Evolutionary conservation across 2,888 invertebrate species (phyloP), one percentile per base, ranked within the genome.

Genomic region (Dryadula phaetusa): DNA sequence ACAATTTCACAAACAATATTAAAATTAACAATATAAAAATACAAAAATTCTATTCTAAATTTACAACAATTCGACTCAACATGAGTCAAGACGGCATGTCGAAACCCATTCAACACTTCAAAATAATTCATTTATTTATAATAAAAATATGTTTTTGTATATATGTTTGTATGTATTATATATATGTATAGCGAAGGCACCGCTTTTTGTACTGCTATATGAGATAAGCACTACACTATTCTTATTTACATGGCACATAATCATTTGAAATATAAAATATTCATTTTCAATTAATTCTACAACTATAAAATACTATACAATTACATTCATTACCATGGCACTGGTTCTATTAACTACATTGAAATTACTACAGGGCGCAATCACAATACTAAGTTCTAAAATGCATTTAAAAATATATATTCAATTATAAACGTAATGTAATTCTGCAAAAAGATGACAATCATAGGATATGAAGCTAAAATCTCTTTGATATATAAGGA

Each of bases 191-290:
- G 67, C 75, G 71, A 83, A 87, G 85, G 85, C 87, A 87, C 73
- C 71, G 67, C 68, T 52, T 34, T 76, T 87, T 86, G 83, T 84
- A 87, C 84, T 84, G 75, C 77, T 74, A 77, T 73, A 76, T 72
- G 75, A 74, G 72, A 72, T 64, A 68, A 69, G 62, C 66, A 40
- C 72, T 37, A 74, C 77, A 77, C 77, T 75, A 63, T 79, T 82
- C 78, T 83, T 86, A 87, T 86, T 81, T 87, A 89, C 87, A 91
- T 91, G 91, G 91, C 91, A 91, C 90, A 80, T 83, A 76, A 77
- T 83, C 71, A 80, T 86, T 88, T 85, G 80, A 79, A 71, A 68
- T 73, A 76, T 73, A 75, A 72, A 72, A 74, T 70, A 72, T 72
- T 70, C 64, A 67, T 69, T 54, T 69, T 70, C 5, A 34, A 52